Evolutionary conservation across 2,113 vertebrate species (phyloP), one percentile per base, ranked within the genome.

Genomic region (Ammospiza caudacuta): DNA sequence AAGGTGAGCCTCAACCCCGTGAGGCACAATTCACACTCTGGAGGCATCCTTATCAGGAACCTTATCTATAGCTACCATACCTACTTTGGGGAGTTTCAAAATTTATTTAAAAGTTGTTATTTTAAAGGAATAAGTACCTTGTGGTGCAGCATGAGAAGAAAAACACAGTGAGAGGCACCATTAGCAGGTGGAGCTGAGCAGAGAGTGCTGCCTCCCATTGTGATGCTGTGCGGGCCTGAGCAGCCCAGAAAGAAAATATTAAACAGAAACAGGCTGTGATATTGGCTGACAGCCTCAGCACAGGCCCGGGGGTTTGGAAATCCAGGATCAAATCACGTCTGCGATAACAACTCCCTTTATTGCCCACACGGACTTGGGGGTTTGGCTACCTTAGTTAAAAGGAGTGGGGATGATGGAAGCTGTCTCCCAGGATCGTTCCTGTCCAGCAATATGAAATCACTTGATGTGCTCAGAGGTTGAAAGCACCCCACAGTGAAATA

Each of bases 271-370:
- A 92, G 90, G 90, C 75, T 93, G 90, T 81, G 82, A 88, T 85
- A 74, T 78, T 95, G 88, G 83, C 92, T 95, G 7, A 0, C 72
- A 87, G 85, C 68, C 75, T 88, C 68, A 88, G 70, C 82, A 70
- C 67, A 87, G 94, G 67, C 90, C 79, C 7, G 18, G 79, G 95
- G 73, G 33, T 39, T 77, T 95, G 96, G 82, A 95, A 96, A 95
- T 63, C 90, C 90, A 63, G 85, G 92, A 88, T 94, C 87, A 74
- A 83, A 95, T 86, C 88, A 59, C 6, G 37, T 78, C 79, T 72
- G 57, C 20, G 12, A 35, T 79, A 94, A 83, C 74, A 76, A 54
- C 84, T 73, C 89, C 62, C 85, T 95, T 95, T 88, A 93, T 88
- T 94, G 79, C 85, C 76, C 67, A 44, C 79, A 55, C 8, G 47